These are phyloP conservation scores for Octomys mimax DNA, from an alignment of 2,797 vertebrate genomes.

Conservation along the genomic window DNA sequence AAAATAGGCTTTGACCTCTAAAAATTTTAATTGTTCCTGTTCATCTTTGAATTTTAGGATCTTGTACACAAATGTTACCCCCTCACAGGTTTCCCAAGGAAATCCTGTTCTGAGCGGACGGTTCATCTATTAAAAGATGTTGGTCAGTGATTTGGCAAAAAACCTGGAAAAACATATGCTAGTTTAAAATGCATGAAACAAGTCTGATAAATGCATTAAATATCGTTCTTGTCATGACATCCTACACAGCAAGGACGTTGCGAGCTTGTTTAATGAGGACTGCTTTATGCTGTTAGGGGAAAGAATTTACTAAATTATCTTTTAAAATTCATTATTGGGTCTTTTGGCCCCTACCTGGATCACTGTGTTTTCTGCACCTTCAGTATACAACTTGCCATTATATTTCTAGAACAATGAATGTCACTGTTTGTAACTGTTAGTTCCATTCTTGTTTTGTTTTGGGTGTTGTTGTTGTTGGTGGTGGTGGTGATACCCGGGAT, in stretches of 20 bases:
- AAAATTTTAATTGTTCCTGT: conserved; percentile 48
- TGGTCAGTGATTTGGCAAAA: conserved; percentile 8
- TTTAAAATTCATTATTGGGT: conserved; percentile 16
- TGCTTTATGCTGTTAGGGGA: neutral
- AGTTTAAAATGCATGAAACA: conserved; percentile 11
- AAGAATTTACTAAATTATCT: neutral
- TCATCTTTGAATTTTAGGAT: conserved; percentile 65
- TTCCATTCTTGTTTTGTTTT: too few species aligned
- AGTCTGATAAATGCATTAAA: conserved; percentile 25
- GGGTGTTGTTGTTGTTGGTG: too few species aligned
- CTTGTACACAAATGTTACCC: neutral
- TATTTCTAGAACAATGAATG: neutral
- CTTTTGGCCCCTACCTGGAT: neutral
- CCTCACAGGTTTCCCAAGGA: conserved; percentile 13
- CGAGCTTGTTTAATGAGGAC: conserved; percentile 46
- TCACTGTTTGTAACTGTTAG: neutral
- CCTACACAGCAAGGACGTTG: neutral
- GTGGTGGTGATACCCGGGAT: too few species aligned
- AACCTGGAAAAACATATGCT: conserved; percentile 35
- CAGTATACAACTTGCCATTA: neutral
- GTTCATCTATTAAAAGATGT: conserved; percentile 5
- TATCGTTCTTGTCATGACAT: conserved; percentile 34
- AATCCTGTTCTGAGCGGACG: conserved; percentile 42
- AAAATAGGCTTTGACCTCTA: conserved; percentile 48
- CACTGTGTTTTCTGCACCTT: neutral